phyloP scores from a whole-genome alignment of 2,113 vertebrate genomes.

The Bostrychus sinensis region DNA sequence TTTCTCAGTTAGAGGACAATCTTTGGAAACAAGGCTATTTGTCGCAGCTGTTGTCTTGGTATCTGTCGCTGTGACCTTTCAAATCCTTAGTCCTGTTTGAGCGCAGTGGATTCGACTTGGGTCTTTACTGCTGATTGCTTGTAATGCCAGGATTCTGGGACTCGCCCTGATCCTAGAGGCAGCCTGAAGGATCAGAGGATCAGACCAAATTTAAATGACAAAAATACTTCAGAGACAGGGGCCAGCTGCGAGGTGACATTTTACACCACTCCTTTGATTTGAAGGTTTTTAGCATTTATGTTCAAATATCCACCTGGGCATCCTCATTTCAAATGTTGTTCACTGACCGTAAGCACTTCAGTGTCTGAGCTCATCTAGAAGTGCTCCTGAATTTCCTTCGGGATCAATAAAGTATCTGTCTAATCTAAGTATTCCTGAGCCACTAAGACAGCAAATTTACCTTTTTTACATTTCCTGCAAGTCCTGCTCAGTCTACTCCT shows the following conservation, averaged over 20 bases:
- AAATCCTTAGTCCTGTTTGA: constrained; percentile 36
- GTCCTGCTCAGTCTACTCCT: too few species aligned
- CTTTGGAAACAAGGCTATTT: constrained; percentile 36
- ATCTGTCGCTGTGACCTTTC: constrained; percentile 54
- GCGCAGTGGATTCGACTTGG: constrained; percentile 29
- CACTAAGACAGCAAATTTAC: too few species aligned
- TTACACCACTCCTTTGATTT: not conserved
- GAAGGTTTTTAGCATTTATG: not conserved
- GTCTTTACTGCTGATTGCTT: constrained; percentile 29
- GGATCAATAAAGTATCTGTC: too few species aligned
- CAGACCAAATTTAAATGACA: constrained; percentile 9
- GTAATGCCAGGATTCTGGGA: constrained; percentile 21
- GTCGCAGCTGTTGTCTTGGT: constrained; percentile 38
- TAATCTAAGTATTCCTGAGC: too few species aligned
- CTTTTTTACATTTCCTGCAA: too few species aligned
- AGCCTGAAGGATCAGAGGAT: not conserved
- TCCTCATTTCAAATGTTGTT: not conserved
- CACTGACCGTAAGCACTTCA: not conserved
- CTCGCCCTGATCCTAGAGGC: constrained; percentile 5
- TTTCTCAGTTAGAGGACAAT: constrained; percentile 47
- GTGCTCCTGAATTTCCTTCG: too few species aligned
- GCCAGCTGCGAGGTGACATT: constrained; percentile 22
- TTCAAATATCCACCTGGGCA: not conserved
- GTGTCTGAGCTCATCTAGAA: not conserved
- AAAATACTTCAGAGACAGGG: constrained; percentile 7